phyloP scores from a whole-genome alignment of 2,888 invertebrate species.

The Isoperla grammatica region DNA sequence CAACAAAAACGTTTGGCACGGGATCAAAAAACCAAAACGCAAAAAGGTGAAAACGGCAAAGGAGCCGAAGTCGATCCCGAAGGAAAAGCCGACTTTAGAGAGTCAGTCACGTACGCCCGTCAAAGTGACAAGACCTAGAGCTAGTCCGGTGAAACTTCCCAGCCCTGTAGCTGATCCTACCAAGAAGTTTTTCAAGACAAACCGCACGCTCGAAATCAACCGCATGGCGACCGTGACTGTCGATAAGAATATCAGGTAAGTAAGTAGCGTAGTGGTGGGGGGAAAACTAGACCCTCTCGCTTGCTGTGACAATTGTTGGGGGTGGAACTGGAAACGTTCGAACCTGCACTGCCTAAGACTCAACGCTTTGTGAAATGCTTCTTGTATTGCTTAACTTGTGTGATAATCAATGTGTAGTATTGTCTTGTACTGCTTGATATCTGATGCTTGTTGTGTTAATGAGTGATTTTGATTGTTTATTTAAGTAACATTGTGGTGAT shows the following conservation, averaged over 20 bases:
- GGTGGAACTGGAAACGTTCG: too few species aligned
- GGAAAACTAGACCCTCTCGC: too few species aligned
- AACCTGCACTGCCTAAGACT: too few species aligned
- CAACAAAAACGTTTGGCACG: slow-evolving; percentile 49
- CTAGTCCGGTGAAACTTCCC: slow-evolving; percentile 16
- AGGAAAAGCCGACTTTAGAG: slow-evolving; percentile 35
- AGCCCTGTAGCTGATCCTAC: slow-evolving; percentile 35
- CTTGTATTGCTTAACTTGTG: too few species aligned
- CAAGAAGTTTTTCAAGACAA: slow-evolving; percentile 47
- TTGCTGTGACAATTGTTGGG: too few species aligned
- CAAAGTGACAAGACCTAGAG: slow-evolving; percentile 12
- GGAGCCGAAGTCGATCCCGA: slow-evolving; percentile 4
- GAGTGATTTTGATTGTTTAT: too few species aligned
- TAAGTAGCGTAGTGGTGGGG: background rate
- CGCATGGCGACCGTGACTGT: slow-evolving; percentile 40
- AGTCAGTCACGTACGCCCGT: slow-evolving; percentile 39
- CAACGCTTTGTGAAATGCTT: too few species aligned
- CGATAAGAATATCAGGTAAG: slow-evolving; percentile 41
- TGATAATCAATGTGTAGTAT: too few species aligned
- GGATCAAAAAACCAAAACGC: slow-evolving; percentile 56
- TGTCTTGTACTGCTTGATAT: too few species aligned
- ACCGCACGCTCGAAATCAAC: slow-evolving; percentile 35
- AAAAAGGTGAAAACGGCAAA: slow-evolving; percentile 38
- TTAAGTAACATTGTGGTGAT: too few species aligned
- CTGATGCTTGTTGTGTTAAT: too few species aligned